Conservation (phyloP, 2,888 invertebrate genomes). For the Unio pictorum region DNA sequence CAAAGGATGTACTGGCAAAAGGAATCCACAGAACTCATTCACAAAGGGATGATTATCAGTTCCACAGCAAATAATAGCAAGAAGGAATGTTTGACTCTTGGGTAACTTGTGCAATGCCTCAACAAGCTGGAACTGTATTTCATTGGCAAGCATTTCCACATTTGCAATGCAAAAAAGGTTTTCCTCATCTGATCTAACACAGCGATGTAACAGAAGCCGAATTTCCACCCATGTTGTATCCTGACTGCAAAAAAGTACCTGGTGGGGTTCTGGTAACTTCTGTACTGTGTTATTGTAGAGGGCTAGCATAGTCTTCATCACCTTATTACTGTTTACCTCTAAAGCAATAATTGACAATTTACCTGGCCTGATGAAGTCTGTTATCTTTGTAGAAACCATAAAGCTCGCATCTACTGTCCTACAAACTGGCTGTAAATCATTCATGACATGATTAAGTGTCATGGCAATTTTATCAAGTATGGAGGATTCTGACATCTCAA, state of each 20-base stretch:
- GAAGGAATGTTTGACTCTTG: conserved; percentile 5
- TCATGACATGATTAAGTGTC: conserved; percentile 18
- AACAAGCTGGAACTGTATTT: conserved; percentile 39
- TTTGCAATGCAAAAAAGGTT: conserved; percentile 38
- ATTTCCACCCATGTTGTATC: conserved; percentile 43
- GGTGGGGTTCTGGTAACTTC: conserved; percentile 37
- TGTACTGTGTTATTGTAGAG: conserved; percentile 36
- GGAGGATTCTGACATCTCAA: neutral
- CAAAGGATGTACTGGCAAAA: conserved; percentile 12
- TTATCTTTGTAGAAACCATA: conserved; percentile 10
- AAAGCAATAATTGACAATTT: conserved; percentile 31
- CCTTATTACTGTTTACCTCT: conserved; percentile 33
- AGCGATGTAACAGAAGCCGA: conserved; percentile 32
- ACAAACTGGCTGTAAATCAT: conserved; percentile 3
- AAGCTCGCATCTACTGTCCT: conserved; percentile 8
- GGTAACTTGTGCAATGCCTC: conserved; percentile 19
- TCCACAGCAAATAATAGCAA: conserved; percentile 44
- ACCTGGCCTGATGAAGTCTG: conserved; percentile 31
- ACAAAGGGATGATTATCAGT: conserved; percentile 36
- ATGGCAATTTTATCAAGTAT: conserved; percentile 17
- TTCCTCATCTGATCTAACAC: conserved; percentile 11
- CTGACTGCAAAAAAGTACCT: conserved; percentile 39
- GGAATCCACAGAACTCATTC: conserved; percentile 21
- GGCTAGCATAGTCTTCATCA: conserved; percentile 38
- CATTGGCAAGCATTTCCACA: conserved; percentile 39